Evolutionary conservation across 2,797 vertebrate genomes (phyloP).

Genomic region (Lithobates sylvaticus): DNA sequence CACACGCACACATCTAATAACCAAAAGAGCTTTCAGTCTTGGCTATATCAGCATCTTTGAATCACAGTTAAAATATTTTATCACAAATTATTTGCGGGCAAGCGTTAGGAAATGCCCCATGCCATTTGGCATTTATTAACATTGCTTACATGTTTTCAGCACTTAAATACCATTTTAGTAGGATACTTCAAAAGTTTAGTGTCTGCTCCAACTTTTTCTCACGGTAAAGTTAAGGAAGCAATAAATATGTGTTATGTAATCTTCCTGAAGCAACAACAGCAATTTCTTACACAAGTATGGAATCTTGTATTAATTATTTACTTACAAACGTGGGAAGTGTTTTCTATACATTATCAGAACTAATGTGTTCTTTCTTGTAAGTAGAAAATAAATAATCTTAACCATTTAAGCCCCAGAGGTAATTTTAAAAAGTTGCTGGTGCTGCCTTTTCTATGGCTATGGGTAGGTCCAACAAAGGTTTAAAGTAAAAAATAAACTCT

Average conservation of each 20-base stretch:
- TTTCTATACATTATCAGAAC: conserved; percentile 16
- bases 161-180: not conserved
- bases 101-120: not conserved
- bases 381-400: not conserved
- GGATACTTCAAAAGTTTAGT: not conserved
- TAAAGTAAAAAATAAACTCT: not conserved
- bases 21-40: too few species aligned
- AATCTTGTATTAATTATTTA: conserved; percentile 38
- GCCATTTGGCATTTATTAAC: not conserved
- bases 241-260: conserved; percentile 23
- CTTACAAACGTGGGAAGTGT: conserved; percentile 4
- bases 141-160: not conserved
- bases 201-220: conserved; percentile 6
- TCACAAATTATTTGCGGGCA: not conserved
- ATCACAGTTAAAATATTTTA: not conserved
- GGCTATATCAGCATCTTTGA: not conserved
- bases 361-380: not conserved
- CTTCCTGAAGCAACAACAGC: not conserved
- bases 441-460: not conserved
- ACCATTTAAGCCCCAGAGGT: not conserved
- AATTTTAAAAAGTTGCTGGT: not conserved
- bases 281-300: conserved; percentile 12
- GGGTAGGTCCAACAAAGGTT: not conserved
- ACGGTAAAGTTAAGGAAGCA: conserved; percentile 11
- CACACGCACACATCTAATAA: too few species aligned